Conservation (phyloP, 2,113 vertebrate genomes). For the Agapornis roseicollis region DNA sequence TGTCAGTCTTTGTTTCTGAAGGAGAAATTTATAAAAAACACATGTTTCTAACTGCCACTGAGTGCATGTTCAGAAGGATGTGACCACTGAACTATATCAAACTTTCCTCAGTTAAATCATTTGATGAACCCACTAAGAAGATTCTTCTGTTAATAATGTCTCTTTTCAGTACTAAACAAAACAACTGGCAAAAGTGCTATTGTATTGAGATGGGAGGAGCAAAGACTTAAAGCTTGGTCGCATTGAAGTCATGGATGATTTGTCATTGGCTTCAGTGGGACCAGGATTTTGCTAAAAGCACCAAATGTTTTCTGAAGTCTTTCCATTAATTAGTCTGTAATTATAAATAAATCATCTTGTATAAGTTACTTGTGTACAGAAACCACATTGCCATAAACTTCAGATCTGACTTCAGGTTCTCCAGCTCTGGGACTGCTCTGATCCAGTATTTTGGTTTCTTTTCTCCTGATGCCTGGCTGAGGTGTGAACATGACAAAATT, state of each 20-base stretch:
- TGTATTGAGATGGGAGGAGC: background rate
- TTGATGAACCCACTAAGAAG: constrained; percentile 49
- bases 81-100: constrained; percentile 69
- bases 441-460: background rate
- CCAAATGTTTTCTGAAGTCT: constrained; percentile 29
- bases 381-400: background rate
- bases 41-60: constrained; percentile 85
- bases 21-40: constrained; percentile 87
- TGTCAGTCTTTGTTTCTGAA: constrained; percentile 82
- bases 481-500: background rate
- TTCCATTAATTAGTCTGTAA: constrained; percentile 27
- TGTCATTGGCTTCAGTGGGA: background rate
- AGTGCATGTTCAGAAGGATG: constrained; percentile 71
- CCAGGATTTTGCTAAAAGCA: constrained; percentile 32
- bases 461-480: background rate
- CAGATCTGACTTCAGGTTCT: background rate
- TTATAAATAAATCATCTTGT: constrained; percentile 23
- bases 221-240: background rate
- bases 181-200: background rate
- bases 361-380: background rate
- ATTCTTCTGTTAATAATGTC: constrained; percentile 65
- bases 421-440: background rate
- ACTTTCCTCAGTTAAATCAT: constrained; percentile 59
- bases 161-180: constrained; percentile 53
- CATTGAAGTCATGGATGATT: background rate